Conservation (phyloP, 2,888 invertebrate species). For the Rhamphomyia laevipes region DNA sequence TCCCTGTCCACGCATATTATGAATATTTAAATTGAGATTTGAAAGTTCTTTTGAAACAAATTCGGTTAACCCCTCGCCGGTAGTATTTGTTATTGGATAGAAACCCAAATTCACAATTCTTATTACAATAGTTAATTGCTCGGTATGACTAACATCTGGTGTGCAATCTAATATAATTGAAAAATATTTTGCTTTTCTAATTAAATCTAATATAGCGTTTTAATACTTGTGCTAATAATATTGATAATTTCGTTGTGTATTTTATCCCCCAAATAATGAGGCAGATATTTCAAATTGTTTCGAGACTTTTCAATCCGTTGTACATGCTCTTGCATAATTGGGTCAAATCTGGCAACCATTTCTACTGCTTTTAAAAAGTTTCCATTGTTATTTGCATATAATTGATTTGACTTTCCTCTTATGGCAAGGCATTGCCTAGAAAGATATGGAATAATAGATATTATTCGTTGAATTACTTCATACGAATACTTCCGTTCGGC, state of each 20-base stretch:
- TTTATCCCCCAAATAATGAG: background rate
- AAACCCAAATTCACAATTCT: background rate
- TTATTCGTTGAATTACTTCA: background rate
- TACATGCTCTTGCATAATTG: background rate
- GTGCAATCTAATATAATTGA: conserved; percentile 1
- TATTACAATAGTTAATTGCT: background rate
- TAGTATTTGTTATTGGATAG: no score
- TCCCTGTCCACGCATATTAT: background rate
- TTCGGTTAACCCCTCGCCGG: no score
- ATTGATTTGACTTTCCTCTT: background rate
- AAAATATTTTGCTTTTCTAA: background rate
- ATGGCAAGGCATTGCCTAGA: background rate
- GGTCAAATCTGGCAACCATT: background rate
- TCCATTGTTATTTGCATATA: background rate
- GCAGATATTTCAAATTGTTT: background rate
- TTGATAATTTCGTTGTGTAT: background rate
- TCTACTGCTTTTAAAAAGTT: background rate
- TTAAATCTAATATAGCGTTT: background rate
- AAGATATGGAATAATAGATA: background rate
- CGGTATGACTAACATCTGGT: conserved; percentile 1
- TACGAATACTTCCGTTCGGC: background rate
- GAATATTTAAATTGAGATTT: background rate
- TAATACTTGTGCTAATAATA: background rate
- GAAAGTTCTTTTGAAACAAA: no score
- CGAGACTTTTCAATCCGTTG: background rate